Evolutionary conservation across 2,113 vertebrate species (phyloP).

Genomic region (Sinocyclocheilus anshuiensis): DNA sequence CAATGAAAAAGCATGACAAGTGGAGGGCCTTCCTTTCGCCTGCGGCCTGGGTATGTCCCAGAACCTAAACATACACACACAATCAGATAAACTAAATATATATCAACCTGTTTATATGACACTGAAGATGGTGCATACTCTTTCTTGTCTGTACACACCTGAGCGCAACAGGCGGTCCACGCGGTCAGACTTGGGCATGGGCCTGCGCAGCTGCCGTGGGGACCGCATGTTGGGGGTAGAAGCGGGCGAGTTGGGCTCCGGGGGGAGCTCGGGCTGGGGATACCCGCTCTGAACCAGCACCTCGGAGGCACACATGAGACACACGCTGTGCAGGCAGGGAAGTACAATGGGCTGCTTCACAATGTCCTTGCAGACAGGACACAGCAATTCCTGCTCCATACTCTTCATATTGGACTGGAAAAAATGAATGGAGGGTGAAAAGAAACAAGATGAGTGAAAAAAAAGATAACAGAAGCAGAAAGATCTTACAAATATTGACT

Average conservation of each 20-base stretch:
- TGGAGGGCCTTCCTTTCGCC: conserved; percentile 80
- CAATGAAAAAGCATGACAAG: conserved; percentile 88
- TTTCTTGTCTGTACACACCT: conserved; percentile 68
- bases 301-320: conserved; percentile 91
- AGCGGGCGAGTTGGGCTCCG: conserved; percentile 90
- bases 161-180: conserved; percentile 88
- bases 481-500: neutral
- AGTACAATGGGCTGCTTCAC: conserved; percentile 93
- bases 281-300: conserved; percentile 90
- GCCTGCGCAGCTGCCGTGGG: conserved; percentile 85
- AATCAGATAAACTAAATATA: neutral
- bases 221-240: conserved; percentile 90
- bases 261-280: conserved; percentile 82
- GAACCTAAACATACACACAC: conserved; percentile 75
- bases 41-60: conserved; percentile 87
- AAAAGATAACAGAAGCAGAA: no score
- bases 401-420: conserved; percentile 93
- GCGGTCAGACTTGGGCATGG: conserved; percentile 84
- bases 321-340: conserved; percentile 92
- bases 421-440: neutral
- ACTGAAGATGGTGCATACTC: neutral
- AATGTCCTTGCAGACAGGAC: conserved; percentile 91
- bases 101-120: neutral
- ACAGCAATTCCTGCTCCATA: conserved; percentile 92
- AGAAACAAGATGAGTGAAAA: no score